Conservation (phyloP, 1,140 invertebrate species). For the Colletes gigas region DNA sequence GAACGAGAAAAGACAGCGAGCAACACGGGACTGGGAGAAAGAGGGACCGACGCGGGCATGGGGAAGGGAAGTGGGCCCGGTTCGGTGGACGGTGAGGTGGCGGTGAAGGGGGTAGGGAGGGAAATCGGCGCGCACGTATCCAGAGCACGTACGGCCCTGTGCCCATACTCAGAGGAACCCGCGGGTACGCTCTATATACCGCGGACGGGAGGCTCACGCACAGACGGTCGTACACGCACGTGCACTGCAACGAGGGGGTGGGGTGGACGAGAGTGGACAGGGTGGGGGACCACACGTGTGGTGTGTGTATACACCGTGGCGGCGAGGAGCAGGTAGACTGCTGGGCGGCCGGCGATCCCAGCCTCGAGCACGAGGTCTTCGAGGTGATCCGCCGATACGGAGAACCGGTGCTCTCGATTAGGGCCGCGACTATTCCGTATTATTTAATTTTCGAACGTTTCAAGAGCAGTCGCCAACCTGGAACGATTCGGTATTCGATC, state of each 20-base stretch:
- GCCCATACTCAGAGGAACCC: constrained; percentile 75
- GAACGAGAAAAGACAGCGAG: neutral
- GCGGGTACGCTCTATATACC: constrained; percentile 69
- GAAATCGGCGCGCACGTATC: constrained; percentile 74
- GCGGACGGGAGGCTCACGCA: constrained; percentile 58
- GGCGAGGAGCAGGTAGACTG: constrained; percentile 77
- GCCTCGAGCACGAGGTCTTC: constrained; percentile 51
- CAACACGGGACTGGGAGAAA: neutral
- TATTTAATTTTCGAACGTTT: too few relatives aligned
- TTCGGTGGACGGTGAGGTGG: neutral
- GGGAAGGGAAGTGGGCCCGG: neutral
- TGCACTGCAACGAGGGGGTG: constrained; percentile 43
- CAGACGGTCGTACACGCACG: constrained; percentile 53
- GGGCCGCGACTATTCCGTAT: too few relatives aligned
- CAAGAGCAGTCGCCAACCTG: too few relatives aligned
- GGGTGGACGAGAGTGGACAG: constrained; percentile 39
- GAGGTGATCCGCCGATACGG: constrained; percentile 51
- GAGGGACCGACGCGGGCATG: constrained; percentile 41
- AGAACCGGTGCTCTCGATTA: constrained; percentile 49
- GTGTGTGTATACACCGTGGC: constrained; percentile 64
- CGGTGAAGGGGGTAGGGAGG: constrained; percentile 36
- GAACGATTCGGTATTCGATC: too few relatives aligned
- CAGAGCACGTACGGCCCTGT: constrained; percentile 79
- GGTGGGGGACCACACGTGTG: constrained; percentile 70
- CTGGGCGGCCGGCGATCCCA: constrained; percentile 71